These are phyloP conservation scores for Lepidonotus clava DNA, from an alignment of 2,888 invertebrate species.

Conservation along the genomic window DNA sequence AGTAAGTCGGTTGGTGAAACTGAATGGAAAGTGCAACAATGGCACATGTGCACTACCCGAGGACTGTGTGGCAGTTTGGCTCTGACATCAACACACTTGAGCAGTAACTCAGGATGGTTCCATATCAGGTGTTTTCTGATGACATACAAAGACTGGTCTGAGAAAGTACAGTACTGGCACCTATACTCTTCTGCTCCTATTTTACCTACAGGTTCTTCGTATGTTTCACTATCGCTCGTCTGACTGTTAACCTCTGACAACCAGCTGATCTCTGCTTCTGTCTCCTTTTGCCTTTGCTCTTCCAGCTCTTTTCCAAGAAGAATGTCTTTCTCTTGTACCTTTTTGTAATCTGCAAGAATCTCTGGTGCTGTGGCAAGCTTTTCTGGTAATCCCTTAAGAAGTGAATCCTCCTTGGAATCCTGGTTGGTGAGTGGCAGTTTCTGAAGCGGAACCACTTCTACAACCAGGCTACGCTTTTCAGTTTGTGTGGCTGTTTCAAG, in stretches of 20 bases:
- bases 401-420: neutral
- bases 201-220: neutral
- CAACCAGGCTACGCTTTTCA: neutral
- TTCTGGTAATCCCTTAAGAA: neutral
- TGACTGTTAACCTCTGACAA: neutral
- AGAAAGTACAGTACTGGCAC: constrained; percentile 32
- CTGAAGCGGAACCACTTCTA: neutral
- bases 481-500: neutral
- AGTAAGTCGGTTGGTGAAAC: neutral
- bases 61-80: constrained; percentile 15
- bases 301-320: neutral
- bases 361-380: neutral
- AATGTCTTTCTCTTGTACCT: neutral
- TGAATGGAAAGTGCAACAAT: constrained; percentile 27
- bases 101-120: constrained; percentile 16
- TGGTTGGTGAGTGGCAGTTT: neutral
- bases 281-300: neutral
- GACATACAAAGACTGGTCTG: constrained; percentile 14
- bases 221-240: neutral
- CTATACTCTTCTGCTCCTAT: neutral
- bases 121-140: constrained; percentile 30
- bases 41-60: constrained; percentile 40
- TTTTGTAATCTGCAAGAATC: neutral
- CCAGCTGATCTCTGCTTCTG: neutral
- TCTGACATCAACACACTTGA: constrained; percentile 12